Conservation (phyloP, 2,797 vertebrate species). For the Hybognathus amarus region DNA sequence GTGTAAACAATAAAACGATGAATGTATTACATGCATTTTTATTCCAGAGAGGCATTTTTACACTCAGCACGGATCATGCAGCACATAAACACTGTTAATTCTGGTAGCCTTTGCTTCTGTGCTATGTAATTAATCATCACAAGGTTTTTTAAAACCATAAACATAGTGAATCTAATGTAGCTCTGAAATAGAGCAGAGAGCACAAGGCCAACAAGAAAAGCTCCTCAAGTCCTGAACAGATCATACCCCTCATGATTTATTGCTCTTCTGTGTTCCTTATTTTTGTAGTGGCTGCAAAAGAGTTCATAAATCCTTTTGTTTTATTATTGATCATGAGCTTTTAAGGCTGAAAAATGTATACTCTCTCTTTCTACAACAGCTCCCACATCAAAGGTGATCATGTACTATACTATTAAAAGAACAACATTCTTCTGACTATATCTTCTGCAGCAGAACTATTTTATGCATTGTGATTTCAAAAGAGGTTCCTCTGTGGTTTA, state of each 20-base stretch:
- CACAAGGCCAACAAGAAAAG: slow-evolving; percentile 10
- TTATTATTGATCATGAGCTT: slow-evolving; percentile 22
- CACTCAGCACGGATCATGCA: neutral
- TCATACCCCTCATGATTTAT: slow-evolving; percentile 35
- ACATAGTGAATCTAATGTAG: slow-evolving; percentile 31
- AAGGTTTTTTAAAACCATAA: slow-evolving; percentile 29
- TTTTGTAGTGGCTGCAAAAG: slow-evolving; percentile 4
- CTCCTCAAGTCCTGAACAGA: slow-evolving; percentile 10
- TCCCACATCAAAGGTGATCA: neutral
- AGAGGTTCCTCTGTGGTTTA: neutral
- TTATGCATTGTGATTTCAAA: neutral
- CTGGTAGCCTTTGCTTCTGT: neutral
- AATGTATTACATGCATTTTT: neutral
- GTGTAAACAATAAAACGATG: neutral
- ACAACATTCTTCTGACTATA: neutral
- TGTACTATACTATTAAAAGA: neutral
- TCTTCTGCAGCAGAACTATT: neutral
- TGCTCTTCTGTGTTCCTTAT: slow-evolving; percentile 8
- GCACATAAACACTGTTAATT: neutral
- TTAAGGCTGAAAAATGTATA: neutral
- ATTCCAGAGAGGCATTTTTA: neutral
- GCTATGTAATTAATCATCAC: slow-evolving; percentile 20
- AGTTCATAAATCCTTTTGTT: slow-evolving; percentile 9
- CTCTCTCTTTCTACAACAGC: neutral
- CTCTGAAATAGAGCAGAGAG: slow-evolving; percentile 23